Conservation (phyloP, 2,797 vertebrate species). For the Ceyx erithaca region DNA sequence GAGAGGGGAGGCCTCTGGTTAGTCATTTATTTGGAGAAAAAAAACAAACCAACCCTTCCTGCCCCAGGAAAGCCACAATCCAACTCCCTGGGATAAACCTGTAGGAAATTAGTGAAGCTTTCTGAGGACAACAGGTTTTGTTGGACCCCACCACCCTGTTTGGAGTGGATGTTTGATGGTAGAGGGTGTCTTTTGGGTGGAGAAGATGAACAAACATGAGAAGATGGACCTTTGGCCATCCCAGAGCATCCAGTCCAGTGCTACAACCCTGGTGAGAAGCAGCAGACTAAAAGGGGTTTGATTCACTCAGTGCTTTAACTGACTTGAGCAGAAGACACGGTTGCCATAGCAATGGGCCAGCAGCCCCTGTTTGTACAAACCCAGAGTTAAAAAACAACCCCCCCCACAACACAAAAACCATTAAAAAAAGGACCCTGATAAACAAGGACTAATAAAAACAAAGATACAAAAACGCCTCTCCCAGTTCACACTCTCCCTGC, state of each 20-base stretch:
- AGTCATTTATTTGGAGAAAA: not conserved
- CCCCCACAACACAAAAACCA: not conserved
- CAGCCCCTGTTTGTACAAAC: slow-evolving; percentile 32
- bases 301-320: not conserved
- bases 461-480: not conserved
- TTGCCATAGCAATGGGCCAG: slow-evolving; percentile 3
- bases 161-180: accelerated
- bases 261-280: not conserved
- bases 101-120: not conserved
- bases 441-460: not conserved
- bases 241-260: accelerated
- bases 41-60: not conserved
- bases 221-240: too few relatives aligned
- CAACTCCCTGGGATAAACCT: not conserved
- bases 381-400: not conserved
- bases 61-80: not conserved
- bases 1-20: not conserved
- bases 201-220: not conserved
- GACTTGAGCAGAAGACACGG: not conserved
- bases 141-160: not conserved
- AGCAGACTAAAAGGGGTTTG: not conserved
- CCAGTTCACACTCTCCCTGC: slow-evolving; percentile 69
- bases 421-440: not conserved
- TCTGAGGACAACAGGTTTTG: accelerated
- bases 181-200: not conserved